A percentile compares a stretch with the other conserved stretches of the same genome.
Evolutionary conservation across 2,113 vertebrate genomes (phyloP).

Genomic region (Entomyzon cyanotis): DNA sequence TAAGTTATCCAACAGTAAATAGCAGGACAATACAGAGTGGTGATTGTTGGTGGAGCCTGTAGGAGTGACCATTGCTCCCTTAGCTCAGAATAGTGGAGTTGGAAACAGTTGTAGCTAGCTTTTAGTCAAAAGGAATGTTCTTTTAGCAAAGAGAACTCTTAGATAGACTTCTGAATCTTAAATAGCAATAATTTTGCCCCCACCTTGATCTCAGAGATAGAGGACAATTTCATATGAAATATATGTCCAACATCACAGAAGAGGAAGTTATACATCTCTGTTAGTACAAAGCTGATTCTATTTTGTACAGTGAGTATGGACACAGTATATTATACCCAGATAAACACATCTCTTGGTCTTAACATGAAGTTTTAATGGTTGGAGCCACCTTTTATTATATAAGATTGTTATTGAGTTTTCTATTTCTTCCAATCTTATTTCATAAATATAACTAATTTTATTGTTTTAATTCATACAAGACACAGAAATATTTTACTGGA

Average conservation of each 20-base stretch:
- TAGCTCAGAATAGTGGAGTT: neutral
- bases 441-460: neutral
- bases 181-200: neutral
- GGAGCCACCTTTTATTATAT: neutral
- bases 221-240: neutral
- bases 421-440: neutral
- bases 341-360: neutral
- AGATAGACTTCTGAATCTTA: neutral
- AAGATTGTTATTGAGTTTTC: neutral
- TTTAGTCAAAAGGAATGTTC: neutral
- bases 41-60: accelerated
- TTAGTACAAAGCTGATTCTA: neutral
- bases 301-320: neutral
- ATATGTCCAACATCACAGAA: accelerated
- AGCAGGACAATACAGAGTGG: neutral
- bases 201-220: neutral
- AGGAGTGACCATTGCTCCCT: neutral
- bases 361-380: neutral
- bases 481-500: conserved; percentile 1
- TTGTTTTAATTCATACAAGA: conserved; percentile 33
- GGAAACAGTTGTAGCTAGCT: neutral
- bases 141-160: neutral
- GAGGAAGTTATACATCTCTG: neutral
- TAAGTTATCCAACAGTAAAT: neutral
- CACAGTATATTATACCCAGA: neutral